Evolutionary conservation across 2,888 invertebrate species (phyloP), one percentile per base, ranked within the genome.

Genomic region (Electrophaes corylata): DNA sequence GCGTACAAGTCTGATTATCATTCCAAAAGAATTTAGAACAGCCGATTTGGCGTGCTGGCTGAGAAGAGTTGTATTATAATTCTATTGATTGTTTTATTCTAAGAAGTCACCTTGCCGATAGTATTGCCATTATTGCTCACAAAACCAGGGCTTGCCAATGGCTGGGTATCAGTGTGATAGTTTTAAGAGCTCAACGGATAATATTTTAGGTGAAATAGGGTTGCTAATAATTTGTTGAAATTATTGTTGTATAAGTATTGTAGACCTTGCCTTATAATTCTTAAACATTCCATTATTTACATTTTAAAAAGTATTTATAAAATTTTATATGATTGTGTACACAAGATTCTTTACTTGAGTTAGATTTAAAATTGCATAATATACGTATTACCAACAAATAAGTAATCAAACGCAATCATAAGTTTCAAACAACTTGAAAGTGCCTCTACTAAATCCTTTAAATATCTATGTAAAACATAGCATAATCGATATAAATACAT

Each of bases 121-220:
- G 72, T 73, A 76, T 87, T 88, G 88, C 89, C 89, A 88, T 84
- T 79, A 71, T 79, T 80, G 81, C 84, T 84, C 81, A 78, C 70
- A 54, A 49, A 52, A 60, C 55, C 71, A 78, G 71, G 76, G 82
- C 84, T 89, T 87, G 86, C 87, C 88, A 81, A 79, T 76, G 78
- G 80, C 78, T 79, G 75, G 70, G 62, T 70, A 77, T 74, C 73
- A 76, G 83, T 87, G 86, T 88, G 86, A 88, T 87, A 88, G 79
- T 75, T 73, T 64, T 81, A 79, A 75, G 81, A 84, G 88, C 88
- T 89, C 89, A 87, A 88, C 78, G 72, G 76, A 81, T 79, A 76
- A 69, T 68, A 72, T 67, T 66, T 71, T 71, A 82, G 78, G 72
- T 68, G 73, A 77, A 75, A 70, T 75, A 76, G 72, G 80, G 83